Percentiles rank a stretch among this genome's conserved stretches.
phyloP scores from a whole-genome alignment of 2,113 vertebrate genomes.

The Cyanistes caeruleus region DNA sequence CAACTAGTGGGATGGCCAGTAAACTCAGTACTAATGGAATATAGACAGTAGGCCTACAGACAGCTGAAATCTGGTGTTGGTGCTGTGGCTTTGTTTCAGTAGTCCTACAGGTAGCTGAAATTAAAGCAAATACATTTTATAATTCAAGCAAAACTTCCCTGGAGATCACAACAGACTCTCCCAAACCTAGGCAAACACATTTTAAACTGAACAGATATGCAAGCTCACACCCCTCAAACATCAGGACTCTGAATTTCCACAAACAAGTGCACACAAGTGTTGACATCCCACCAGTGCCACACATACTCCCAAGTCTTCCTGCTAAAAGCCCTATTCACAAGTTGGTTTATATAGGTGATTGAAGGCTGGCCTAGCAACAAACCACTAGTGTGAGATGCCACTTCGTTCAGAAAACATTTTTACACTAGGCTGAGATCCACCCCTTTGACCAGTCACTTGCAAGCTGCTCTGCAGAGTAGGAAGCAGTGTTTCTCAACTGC shows the following conservation, averaged over 20 bases:
- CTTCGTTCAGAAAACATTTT: background rate
- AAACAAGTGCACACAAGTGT: background rate
- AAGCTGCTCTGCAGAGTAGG: background rate
- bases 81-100: background rate
- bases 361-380: background rate
- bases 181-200: background rate
- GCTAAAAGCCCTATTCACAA: background rate
- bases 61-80: background rate
- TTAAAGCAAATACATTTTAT: background rate
- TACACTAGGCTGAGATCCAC: background rate
- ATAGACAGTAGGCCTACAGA: background rate
- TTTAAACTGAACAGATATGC: fast-evolving
- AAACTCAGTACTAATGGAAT: background rate
- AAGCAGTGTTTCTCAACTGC: background rate
- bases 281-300: background rate
- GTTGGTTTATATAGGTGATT: background rate
- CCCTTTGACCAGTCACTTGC: background rate
- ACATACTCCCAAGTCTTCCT: background rate
- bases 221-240: background rate
- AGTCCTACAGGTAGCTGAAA: background rate
- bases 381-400: background rate
- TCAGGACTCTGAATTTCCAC: background rate
- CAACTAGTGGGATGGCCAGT: background rate
- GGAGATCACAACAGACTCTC: background rate
- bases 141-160: background rate